These are phyloP conservation scores for Scaptomyza polygonia DNA, from an alignment of 2,888 invertebrate species.

Conservation along the genomic window DNA sequence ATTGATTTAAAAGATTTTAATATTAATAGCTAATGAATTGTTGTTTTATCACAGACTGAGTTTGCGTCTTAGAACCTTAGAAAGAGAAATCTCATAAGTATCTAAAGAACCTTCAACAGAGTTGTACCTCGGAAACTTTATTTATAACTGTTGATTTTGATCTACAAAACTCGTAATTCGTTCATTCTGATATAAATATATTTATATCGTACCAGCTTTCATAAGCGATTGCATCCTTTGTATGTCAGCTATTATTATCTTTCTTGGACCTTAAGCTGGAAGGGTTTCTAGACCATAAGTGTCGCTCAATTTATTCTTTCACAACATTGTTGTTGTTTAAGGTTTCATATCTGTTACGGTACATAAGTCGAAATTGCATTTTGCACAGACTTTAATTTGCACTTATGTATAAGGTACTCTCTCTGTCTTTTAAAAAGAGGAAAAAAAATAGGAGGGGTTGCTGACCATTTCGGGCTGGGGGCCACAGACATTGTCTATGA, in stretches of 20 bases:
- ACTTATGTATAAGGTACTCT: not conserved
- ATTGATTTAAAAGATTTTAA: not conserved
- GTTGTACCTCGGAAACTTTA: no score
- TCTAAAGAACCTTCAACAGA: not conserved
- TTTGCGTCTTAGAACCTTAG: no score
- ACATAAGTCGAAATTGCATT: not conserved
- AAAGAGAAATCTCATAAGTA: not conserved
- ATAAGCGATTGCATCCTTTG: no score
- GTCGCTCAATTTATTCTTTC: not conserved
- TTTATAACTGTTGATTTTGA: no score
- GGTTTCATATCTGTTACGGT: not conserved
- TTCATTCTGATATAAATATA: no score
- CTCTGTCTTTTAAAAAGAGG: not conserved
- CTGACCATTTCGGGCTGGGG: constrained; percentile 24
- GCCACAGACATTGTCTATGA: constrained; percentile 45
- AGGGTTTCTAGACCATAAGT: no score
- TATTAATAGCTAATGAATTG: not conserved
- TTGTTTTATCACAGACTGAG: not conserved
- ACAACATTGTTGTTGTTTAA: not conserved
- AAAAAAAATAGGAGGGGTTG: constrained; percentile 8
- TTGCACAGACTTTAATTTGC: constrained; percentile 25
- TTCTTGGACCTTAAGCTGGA: no score
- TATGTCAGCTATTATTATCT: no score
- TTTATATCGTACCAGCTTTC: no score
- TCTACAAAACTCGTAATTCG: no score